phyloP scores from a whole-genome alignment of 2,797 vertebrate genomes.

The Remorina albescens region DNA sequence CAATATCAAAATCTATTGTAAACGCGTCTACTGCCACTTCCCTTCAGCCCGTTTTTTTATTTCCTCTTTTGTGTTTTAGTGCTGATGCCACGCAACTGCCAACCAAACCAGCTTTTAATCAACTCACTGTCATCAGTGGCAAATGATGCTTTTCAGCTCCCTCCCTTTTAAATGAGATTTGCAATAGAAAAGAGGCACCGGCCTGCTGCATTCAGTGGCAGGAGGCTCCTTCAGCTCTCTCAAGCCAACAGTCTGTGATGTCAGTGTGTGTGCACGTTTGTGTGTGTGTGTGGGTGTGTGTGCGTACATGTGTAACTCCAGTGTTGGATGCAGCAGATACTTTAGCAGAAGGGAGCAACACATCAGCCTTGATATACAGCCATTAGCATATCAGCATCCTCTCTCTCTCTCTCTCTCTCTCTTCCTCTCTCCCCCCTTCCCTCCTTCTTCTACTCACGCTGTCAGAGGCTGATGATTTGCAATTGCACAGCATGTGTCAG shows the following conservation, averaged over 20 bases:
- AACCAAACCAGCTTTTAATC: slow-evolving; percentile 55
- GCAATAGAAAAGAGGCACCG: slow-evolving; percentile 66
- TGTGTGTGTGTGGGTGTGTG: background rate
- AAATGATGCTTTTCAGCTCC: slow-evolving; percentile 68
- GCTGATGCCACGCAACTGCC: slow-evolving; percentile 48
- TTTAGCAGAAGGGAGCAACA: slow-evolving; percentile 69
- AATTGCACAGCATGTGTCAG: slow-evolving; percentile 77
- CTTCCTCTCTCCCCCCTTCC: background rate
- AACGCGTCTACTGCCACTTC: slow-evolving; percentile 13
- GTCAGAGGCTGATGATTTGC: slow-evolving; percentile 76
- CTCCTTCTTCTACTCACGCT: slow-evolving; percentile 43
- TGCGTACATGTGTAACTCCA: slow-evolving; percentile 17
- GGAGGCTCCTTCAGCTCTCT: slow-evolving; percentile 62
- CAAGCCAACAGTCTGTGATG: slow-evolving; percentile 44
- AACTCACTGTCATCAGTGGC: slow-evolving; percentile 56
- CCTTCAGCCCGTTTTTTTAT: slow-evolving; percentile 20
- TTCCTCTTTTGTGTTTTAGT: slow-evolving; percentile 33
- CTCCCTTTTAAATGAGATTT: slow-evolving; percentile 68
- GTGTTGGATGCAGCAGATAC: slow-evolving; percentile 71
- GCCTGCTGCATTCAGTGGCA: slow-evolving; percentile 46
- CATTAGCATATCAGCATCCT: slow-evolving; percentile 58
- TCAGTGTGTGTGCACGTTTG: background rate
- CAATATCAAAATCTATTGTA: background rate
- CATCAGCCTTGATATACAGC: slow-evolving; percentile 65
- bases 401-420: background rate